Evolutionary conservation across 2,888 invertebrate species (phyloP).

Genomic region (Ischnus inquisitorius): DNA sequence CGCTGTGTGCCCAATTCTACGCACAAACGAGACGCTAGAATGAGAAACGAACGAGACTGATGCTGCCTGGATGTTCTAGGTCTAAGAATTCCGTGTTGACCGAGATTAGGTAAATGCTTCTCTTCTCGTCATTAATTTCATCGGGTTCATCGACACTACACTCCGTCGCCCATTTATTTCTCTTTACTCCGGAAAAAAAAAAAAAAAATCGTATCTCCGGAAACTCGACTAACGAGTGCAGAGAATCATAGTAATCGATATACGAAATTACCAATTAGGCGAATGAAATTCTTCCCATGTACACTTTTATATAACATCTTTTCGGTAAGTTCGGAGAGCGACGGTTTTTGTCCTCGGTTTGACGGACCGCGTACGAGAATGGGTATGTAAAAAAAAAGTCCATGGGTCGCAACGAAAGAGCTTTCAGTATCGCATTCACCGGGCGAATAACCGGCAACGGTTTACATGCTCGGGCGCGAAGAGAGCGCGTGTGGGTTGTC

Average conservation of each 20-base stretch:
- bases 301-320: neutral
- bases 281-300: neutral
- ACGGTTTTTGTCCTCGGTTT: neutral
- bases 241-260: neutral
- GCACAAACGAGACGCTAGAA: neutral
- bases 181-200: neutral
- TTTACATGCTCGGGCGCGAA: conserved; percentile 14
- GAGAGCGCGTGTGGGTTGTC: conserved; percentile 41
- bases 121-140: conserved; percentile 31
- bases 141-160: conserved; percentile 47
- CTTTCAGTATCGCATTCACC: neutral
- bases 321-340: neutral
- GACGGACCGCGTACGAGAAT: neutral
- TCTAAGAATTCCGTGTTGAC: conserved; percentile 49
- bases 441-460: neutral
- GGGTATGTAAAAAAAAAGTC: neutral
- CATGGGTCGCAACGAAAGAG: neutral
- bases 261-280: neutral
- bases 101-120: conserved; percentile 55
- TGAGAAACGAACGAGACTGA: conserved; percentile 1
- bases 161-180: neutral
- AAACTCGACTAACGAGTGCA: no score
- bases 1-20: conserved; percentile 5
- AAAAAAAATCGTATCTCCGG: no score
- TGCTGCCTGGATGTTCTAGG: neutral